These are phyloP conservation scores for Ammodramus savannarum DNA, from an alignment of 2,113 vertebrate species.

Conservation along the genomic window DNA sequence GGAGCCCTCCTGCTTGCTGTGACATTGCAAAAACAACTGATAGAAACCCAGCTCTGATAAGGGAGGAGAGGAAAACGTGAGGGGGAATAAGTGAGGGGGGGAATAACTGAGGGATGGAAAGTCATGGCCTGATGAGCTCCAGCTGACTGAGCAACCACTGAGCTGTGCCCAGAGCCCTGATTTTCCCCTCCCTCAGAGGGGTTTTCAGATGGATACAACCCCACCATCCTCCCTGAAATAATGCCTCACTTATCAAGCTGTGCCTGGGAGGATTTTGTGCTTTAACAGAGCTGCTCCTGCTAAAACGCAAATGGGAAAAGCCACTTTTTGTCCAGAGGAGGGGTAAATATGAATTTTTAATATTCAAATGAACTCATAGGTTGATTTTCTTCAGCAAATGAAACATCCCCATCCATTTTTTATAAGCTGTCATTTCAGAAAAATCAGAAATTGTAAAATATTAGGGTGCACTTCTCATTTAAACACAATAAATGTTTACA, in stretches of 20 bases:
- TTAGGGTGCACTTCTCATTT: background rate
- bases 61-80: background rate
- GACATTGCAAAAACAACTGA: background rate
- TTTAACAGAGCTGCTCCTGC: background rate
- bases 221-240: background rate
- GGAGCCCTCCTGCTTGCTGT: background rate
- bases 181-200: background rate
- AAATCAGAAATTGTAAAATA: background rate
- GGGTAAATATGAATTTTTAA: fast-evolving
- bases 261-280: background rate
- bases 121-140: background rate
- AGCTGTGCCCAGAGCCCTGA: background rate
- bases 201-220: background rate
- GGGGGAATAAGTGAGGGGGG: background rate
- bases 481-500: background rate
- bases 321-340: background rate
- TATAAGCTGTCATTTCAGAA: background rate
- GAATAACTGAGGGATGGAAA: background rate
- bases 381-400: background rate
- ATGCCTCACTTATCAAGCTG: background rate
- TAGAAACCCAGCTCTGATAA: background rate
- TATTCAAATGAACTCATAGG: background rate
- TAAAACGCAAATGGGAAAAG: background rate
- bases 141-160: background rate
- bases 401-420: background rate